Evolutionary conservation across 1,140 invertebrate species (phyloP).

Genomic region (Physella acuta): DNA sequence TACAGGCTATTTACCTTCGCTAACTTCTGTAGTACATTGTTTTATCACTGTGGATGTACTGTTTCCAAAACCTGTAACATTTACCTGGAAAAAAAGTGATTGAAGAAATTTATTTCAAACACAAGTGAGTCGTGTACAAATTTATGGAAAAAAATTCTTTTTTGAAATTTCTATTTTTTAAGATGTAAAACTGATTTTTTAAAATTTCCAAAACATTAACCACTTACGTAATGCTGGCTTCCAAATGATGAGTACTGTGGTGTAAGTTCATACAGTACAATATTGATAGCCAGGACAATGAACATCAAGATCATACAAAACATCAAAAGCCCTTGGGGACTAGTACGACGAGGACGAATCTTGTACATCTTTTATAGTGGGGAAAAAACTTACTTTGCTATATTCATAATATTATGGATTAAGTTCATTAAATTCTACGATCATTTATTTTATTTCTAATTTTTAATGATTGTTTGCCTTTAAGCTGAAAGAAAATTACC

Average conservation of each 20-base stretch:
- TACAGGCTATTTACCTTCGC: conserved; percentile 19
- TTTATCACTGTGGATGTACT: conserved; percentile 9
- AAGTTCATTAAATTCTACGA: too few relatives aligned
- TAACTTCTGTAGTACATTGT: conserved; percentile 27
- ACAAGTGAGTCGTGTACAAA: too few relatives aligned
- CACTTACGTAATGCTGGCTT: conserved; percentile 56
- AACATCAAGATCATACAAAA: conserved; percentile 61
- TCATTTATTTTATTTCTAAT: too few relatives aligned
- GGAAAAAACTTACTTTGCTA: background rate
- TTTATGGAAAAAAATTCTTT: too few relatives aligned
- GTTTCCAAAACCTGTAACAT: conserved; percentile 9
- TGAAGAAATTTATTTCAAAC: background rate
- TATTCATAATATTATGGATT: background rate
- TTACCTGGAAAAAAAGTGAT: conserved; percentile 11
- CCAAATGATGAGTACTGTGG: conserved; percentile 62
- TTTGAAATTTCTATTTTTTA: too few relatives aligned
- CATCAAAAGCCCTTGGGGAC: conserved; percentile 60
- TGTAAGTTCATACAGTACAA: conserved; percentile 60
- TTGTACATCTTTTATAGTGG: conserved; percentile 58
- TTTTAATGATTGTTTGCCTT: too few relatives aligned
- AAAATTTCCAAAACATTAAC: too few relatives aligned
- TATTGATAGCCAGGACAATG: conserved; percentile 59
- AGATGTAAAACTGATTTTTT: too few relatives aligned
- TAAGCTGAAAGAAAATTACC: conserved; percentile 45
- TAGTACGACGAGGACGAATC: conserved; percentile 54